A percentile compares a stretch with the other conserved stretches of the same genome.
Conservation (phyloP, 2,888 invertebrate genomes). For the Macaria liturata region DNA sequence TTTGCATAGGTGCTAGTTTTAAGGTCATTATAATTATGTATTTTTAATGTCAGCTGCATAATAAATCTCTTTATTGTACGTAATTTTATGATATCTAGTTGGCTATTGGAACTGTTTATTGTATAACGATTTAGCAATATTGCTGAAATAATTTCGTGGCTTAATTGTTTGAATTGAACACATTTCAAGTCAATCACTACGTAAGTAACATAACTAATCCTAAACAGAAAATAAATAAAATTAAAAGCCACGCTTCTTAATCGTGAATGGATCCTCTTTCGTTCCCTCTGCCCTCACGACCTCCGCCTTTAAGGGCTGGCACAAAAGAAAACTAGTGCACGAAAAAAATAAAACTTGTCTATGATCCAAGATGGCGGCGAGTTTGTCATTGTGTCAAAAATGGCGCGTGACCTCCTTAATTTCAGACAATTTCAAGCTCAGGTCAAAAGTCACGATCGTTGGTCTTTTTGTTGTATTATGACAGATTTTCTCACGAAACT, state of each 20-base stretch:
- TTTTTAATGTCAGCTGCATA: too few species aligned
- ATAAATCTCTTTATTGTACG: too few species aligned
- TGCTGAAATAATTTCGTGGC: too few species aligned
- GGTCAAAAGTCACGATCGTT: slow-evolving; percentile 9
- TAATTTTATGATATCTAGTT: too few species aligned
- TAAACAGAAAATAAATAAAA: not conserved
- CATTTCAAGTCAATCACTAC: too few species aligned
- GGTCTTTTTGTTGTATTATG: slow-evolving; percentile 12
- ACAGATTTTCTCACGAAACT: slow-evolving; percentile 20
- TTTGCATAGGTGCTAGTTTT: too few species aligned
- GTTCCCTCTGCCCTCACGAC: slow-evolving; percentile 11
- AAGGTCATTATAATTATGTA: too few species aligned
- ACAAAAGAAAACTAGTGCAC: slow-evolving; percentile 12
- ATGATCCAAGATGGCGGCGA: slow-evolving; percentile 8
- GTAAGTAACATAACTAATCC: too few species aligned
- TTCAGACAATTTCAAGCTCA: slow-evolving; percentile 10
- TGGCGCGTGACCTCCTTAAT: slow-evolving; percentile 15
- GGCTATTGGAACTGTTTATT: too few species aligned
- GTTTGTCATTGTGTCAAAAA: slow-evolving; percentile 16
- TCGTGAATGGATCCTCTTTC: slow-evolving; percentile 9
- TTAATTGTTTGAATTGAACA: too few species aligned
- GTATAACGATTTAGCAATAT: too few species aligned
- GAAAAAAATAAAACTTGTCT: slow-evolving; percentile 9
- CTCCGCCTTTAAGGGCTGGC: slow-evolving; percentile 5
- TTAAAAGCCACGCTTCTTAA: not conserved